phyloP scores from a whole-genome alignment of 2,888 invertebrate species.

The Aphodius sticticus region DNA sequence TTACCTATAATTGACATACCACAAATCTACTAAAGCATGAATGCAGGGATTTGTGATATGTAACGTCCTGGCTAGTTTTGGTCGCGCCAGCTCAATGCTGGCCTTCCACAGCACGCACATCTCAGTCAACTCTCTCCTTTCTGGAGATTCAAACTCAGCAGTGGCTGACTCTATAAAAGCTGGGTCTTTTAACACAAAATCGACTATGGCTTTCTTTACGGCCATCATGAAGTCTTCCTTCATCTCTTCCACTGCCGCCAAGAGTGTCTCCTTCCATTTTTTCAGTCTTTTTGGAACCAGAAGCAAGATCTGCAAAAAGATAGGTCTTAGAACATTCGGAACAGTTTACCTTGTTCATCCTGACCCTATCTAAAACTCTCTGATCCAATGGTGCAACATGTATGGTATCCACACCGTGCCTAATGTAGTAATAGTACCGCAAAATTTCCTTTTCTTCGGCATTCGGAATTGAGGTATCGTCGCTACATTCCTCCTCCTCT shows the following conservation, averaged over 20 bases:
- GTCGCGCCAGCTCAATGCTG: constrained; percentile 57
- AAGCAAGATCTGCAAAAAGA: constrained; percentile 65
- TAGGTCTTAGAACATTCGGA: not conserved
- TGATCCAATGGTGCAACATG: constrained; percentile 87
- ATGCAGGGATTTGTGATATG: constrained; percentile 84
- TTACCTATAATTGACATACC: constrained; percentile 75
- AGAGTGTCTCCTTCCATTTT: constrained; percentile 68
- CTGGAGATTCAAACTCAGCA: constrained; percentile 62
- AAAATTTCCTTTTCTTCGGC: constrained; percentile 74
- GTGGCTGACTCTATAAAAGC: constrained; percentile 63
- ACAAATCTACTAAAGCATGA: constrained; percentile 79
- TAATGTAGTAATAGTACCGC: constrained; percentile 89
- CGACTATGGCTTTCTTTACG: constrained; percentile 91
- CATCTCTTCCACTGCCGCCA: constrained; percentile 76
- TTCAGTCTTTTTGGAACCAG: constrained; percentile 70
- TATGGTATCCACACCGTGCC: constrained; percentile 89
- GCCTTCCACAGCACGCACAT: constrained; percentile 75
- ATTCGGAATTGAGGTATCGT: constrained; percentile 64
- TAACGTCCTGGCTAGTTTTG: constrained; percentile 68
- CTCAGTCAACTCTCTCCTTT: constrained; percentile 67
- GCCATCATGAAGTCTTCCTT: constrained; percentile 86
- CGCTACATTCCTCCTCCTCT: constrained; percentile 61
- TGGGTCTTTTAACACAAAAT: constrained; percentile 88
- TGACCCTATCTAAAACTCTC: constrained; percentile 71
- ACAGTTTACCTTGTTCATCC: constrained; percentile 8